phyloP scores from a whole-genome alignment of 1,140 invertebrate species.

The Wasmannia auropunctata region DNA sequence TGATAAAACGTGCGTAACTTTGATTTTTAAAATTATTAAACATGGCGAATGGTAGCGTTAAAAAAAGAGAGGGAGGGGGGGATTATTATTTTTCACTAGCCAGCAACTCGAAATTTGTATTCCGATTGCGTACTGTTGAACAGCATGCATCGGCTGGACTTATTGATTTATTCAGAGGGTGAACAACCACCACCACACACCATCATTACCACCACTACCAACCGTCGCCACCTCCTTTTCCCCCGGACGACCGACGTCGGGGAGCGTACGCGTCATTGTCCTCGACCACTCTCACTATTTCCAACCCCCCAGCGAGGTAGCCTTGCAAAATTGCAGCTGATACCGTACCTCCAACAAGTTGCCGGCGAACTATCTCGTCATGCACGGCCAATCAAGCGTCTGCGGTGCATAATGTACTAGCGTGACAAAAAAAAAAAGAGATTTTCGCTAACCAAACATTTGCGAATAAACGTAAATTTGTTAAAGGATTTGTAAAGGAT shows the following conservation, averaged over 20 bases:
- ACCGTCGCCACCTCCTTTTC: constrained; percentile 1
- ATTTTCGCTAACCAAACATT: background rate
- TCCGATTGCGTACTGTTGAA: constrained; percentile 18
- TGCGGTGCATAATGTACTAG: background rate
- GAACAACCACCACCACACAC: constrained; percentile 66
- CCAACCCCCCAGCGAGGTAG: constrained; percentile 37
- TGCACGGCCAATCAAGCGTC: constrained; percentile 33
- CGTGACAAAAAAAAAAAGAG: background rate
- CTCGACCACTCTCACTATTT: constrained; percentile 70
- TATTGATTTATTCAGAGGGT: constrained; percentile 80
- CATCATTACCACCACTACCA: background rate
- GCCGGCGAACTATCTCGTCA: constrained; percentile 36
- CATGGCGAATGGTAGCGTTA: background rate
- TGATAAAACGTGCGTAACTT: background rate
- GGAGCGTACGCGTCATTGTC: constrained; percentile 66
- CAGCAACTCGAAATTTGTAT: constrained; percentile 14
- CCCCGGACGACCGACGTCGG: constrained; percentile 44
- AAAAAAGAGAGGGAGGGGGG: background rate
- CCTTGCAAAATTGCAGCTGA: constrained; percentile 63
- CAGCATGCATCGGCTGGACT: constrained; percentile 61
- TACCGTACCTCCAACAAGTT: constrained; percentile 61
- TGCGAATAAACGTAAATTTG: background rate
- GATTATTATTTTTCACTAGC: background rate
- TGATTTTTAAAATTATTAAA: background rate
- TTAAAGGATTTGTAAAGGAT: background rate